phyloP scores from a whole-genome alignment of 2,113 vertebrate genomes.

The Arothron firmamentum region DNA sequence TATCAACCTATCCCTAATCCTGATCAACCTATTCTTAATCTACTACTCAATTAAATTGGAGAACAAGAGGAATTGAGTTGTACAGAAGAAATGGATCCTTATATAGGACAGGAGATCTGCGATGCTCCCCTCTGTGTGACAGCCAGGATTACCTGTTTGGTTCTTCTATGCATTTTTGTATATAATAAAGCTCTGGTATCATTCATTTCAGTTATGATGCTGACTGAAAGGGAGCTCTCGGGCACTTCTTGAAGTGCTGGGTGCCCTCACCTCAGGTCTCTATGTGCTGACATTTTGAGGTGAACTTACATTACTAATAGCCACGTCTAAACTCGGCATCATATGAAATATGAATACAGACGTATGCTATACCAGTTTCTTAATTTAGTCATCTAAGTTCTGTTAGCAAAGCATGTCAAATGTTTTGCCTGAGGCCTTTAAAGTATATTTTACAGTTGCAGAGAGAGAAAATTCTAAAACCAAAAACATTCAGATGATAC shows the following conservation, averaged over 20 bases:
- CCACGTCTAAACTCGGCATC: slow-evolving; percentile 41
- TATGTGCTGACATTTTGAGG: slow-evolving; percentile 26
- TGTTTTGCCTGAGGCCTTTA: too few relatives aligned
- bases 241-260: neutral
- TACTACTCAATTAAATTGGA: too few relatives aligned
- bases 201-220: neutral
- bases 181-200: neutral
- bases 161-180: too few relatives aligned
- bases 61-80: too few relatives aligned
- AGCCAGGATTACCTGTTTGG: too few relatives aligned
- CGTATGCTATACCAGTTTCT: slow-evolving; percentile 5
- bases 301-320: slow-evolving; percentile 31
- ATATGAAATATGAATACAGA: slow-evolving; percentile 43
- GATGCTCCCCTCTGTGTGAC: too few relatives aligned
- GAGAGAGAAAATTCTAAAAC: too few relatives aligned
- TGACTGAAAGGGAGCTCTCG: neutral
- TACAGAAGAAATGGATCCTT: neutral
- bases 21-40: too few relatives aligned
- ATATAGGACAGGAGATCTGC: neutral
- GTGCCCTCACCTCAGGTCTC: slow-evolving; percentile 4
- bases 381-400: slow-evolving; percentile 16
- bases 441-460: too few relatives aligned
- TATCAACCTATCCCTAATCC: too few relatives aligned
- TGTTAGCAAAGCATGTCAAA: neutral
- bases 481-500: too few relatives aligned